A percentile compares a stretch with the other conserved stretches of the same genome.
Evolutionary conservation across 1,140 invertebrate genomes (phyloP).

Genomic region (Daktulosphaira vitifoliae): DNA sequence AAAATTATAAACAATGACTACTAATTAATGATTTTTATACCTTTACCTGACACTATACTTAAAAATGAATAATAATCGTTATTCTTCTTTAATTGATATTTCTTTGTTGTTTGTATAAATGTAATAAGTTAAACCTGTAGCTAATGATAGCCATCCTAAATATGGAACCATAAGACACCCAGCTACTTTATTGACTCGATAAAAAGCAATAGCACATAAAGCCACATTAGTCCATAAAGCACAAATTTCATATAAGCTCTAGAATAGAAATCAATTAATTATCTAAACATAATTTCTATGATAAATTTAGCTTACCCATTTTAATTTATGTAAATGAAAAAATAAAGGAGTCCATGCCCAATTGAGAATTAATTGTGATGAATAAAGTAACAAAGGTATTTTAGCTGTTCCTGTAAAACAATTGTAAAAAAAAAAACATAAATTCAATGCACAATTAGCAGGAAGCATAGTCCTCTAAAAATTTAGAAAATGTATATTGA

Average conservation of each 20-base stretch:
- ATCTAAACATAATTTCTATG: background rate
- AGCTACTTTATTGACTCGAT: conserved; percentile 57
- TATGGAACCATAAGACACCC: conserved; percentile 68
- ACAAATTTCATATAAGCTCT: conserved; percentile 63
- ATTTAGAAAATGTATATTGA: no score
- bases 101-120: conserved; percentile 56
- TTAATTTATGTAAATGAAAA: conserved; percentile 63
- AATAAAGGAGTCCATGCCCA: conserved; percentile 83
- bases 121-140: conserved; percentile 55
- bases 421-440: background rate
- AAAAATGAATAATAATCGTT: no score
- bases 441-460: background rate
- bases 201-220: conserved; percentile 57
- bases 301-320: conserved; percentile 52
- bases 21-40: no score
- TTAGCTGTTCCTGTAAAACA: conserved; percentile 47
- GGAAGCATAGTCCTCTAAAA: no score
- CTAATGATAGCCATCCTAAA: conserved; percentile 65
- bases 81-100: no score
- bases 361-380: conserved; percentile 66
- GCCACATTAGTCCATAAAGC: conserved; percentile 55
- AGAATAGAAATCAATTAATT: conserved; percentile 38
- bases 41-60: no score
- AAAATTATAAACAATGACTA: no score
- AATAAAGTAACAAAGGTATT: conserved; percentile 63